These are phyloP conservation scores for Halichoeres trimaculatus DNA, from an alignment of 2,113 vertebrate genomes.

Conservation along the genomic window DNA sequence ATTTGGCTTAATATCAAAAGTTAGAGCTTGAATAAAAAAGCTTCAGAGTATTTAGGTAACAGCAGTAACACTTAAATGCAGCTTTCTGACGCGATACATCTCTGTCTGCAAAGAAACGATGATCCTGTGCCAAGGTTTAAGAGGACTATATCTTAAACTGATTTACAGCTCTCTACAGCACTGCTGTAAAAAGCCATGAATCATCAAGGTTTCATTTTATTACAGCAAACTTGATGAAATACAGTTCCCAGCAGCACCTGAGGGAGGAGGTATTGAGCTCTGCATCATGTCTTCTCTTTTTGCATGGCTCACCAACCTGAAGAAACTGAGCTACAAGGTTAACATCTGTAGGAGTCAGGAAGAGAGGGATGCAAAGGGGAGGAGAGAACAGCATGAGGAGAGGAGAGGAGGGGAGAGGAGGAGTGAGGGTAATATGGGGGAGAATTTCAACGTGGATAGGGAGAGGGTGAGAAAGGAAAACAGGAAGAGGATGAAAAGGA, in stretches of 20 bases:
- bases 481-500: background rate
- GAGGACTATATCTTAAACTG: constrained; percentile 58
- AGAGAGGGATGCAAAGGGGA: constrained; percentile 30
- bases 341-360: constrained; percentile 73
- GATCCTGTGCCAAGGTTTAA: constrained; percentile 55
- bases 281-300: constrained; percentile 8
- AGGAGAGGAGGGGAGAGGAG: too few relatives aligned
- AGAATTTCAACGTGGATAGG: background rate
- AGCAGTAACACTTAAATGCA: constrained; percentile 40
- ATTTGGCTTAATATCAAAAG: constrained; percentile 17
- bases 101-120: constrained; percentile 60
- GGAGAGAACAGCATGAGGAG: constrained; percentile 1
- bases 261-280: constrained; percentile 76
- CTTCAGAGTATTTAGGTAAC: constrained; percentile 40
- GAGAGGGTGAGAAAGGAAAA: too few relatives aligned
- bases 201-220: constrained; percentile 73
- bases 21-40: constrained; percentile 41
- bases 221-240: constrained; percentile 34
- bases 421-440: background rate
- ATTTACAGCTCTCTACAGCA: constrained; percentile 65
- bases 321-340: constrained; percentile 77
- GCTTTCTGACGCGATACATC: constrained; percentile 39
- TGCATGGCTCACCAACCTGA: constrained; percentile 59
- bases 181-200: constrained; percentile 70
- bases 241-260: constrained; percentile 51